Evolutionary conservation across 2,113 vertebrate species (phyloP), one percentile per base, ranked within the genome.

Genomic region (Muntiacus muntjak): DNA sequence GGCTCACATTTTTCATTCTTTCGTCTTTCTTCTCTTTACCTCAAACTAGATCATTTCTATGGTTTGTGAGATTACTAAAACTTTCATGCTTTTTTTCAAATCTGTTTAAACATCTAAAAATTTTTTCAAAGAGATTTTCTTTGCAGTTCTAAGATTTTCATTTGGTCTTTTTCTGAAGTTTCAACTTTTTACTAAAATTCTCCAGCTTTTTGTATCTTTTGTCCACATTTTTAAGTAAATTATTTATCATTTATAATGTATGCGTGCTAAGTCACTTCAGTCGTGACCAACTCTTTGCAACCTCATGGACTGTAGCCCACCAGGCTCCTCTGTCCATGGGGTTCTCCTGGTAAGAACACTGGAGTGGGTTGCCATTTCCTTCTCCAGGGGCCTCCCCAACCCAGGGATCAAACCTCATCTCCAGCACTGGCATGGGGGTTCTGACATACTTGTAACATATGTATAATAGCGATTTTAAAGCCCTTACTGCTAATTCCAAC

Each of bases 371-470:
- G 9, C 64, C 10, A 5, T 71, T 71, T 71, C 17, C 16, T 71
- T 71, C 64, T 71, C 64, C n/a, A 36, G 64, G n/a, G 9, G n/a
- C n/a, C 19, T 21, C 36, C n/a, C n/a, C 9, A 71, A 71, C n/a
- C n/a, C 64, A 21, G 9, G 17, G n/a, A 71, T 71, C n/a, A 71
- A 36, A 23, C n/a, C 9, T 71, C 64, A 23, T 71, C 17, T 71
- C 64, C 17, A 21, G 17, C n/a, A 36, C 64, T 0, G 0, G 9
- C n/a, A 36, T 21, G 19, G n/a, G 17, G 64, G 17, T 71, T 36
- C 64, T 71, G 6, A 71, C 64, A 21, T 36, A 71, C 64, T 11
- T n/a, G 36, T 19, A 67, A 19, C 62, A 67, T 36, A 36, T 71
- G 21, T 71, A 81, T 50, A 81, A 81, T 81, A 81, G 9, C 26